Evolutionary conservation across 1,140 invertebrate genomes (phyloP).

Genomic region (Drosophila serrata): DNA sequence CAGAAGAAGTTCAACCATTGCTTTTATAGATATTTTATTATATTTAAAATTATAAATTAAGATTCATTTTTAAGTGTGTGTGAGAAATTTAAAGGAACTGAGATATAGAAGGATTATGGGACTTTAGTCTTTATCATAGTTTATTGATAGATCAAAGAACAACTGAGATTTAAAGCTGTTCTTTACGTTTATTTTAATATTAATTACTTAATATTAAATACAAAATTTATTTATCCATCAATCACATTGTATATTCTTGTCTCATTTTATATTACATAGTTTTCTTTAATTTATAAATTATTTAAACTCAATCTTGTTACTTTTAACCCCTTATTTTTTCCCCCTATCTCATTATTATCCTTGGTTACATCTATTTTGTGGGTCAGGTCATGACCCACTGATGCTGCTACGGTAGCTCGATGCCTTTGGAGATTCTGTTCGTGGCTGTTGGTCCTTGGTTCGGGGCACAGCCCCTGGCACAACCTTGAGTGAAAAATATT

Average conservation of each 20-base stretch:
- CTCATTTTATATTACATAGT: neutral
- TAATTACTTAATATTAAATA: no score
- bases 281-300: neutral
- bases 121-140: neutral
- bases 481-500: constrained; percentile 83
- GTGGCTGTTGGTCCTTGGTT: constrained; percentile 16
- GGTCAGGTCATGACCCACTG: constrained; percentile 50
- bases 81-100: neutral
- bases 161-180: neutral
- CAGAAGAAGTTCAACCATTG: neutral
- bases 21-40: neutral
- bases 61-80: neutral
- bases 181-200: no score
- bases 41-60: no score
- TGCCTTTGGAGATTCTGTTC: neutral
- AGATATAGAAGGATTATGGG: neutral
- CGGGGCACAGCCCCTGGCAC: constrained; percentile 28
- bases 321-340: neutral
- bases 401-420: neutral
- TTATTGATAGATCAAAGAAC: neutral
- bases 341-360: neutral
- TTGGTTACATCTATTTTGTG: constrained; percentile 11
- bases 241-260: neutral
- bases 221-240: no score
- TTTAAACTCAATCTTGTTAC: neutral